A percentile compares a stretch with the other conserved stretches of the same genome.
These are phyloP conservation scores for Mycalesis mineus DNA, from an alignment of 2,888 invertebrate genomes.

Conservation along the genomic window DNA sequence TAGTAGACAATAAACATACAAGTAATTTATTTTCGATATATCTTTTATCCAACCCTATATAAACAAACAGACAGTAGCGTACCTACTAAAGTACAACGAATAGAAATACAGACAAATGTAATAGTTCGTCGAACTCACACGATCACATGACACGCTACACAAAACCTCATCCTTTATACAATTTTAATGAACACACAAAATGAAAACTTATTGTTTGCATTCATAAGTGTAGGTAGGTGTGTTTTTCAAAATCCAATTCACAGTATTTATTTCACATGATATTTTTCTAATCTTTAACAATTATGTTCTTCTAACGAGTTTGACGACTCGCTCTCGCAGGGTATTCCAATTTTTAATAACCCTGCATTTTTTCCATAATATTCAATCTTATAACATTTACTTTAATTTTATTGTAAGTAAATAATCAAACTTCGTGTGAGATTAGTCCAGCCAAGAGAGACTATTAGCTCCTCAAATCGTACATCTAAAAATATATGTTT, in stretches of 20 bases:
- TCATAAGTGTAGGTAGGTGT: no score
- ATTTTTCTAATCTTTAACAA: no score
- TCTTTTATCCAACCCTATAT: slow-evolving; percentile 34
- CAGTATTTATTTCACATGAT: no score
- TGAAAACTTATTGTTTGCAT: no score
- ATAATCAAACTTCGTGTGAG: slow-evolving; percentile 4
- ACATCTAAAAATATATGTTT: slow-evolving; percentile 15
- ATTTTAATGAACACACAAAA: no score
- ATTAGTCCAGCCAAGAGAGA: slow-evolving; percentile 19
- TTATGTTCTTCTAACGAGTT: no score
- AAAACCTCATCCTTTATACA: no score
- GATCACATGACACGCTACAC: no score
- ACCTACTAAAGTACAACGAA: slow-evolving; percentile 27
- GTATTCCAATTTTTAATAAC: background rate
- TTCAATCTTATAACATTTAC: no score
- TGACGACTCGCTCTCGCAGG: background rate
- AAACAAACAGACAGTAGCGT: slow-evolving; percentile 28
- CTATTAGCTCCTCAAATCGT: slow-evolving; percentile 6
- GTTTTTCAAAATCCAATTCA: no score
- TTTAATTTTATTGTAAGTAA: background rate
- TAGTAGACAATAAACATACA: slow-evolving; percentile 47
- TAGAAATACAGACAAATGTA: background rate
- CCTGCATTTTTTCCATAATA: background rate
- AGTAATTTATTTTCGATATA: slow-evolving; percentile 44
- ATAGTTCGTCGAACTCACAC: slow-evolving; percentile 5